These are phyloP conservation scores for Microplitis deprimator DNA, from an alignment of 2,888 invertebrate genomes.

Conservation along the genomic window DNA sequence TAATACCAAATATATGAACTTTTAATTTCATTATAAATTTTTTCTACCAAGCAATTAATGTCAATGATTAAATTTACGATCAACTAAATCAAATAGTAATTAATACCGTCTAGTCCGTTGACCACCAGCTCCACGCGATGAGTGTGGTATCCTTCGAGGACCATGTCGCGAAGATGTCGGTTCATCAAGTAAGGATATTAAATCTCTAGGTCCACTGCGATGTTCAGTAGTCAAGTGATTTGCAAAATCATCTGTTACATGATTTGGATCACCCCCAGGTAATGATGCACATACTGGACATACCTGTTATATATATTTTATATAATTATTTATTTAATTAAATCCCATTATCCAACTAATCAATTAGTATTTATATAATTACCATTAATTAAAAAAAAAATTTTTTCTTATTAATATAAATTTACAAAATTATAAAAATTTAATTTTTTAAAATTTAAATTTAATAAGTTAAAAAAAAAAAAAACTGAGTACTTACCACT, in stretches of 20 bases:
- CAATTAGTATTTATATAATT: too few relatives aligned
- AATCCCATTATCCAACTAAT: too few relatives aligned
- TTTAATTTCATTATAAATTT: too few relatives aligned
- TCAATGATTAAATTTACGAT: not conserved
- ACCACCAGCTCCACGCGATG: slow-evolving; percentile 80
- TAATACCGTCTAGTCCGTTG: slow-evolving; percentile 81
- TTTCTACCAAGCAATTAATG: not conserved
- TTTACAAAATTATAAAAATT: too few relatives aligned
- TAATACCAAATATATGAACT: too few relatives aligned
- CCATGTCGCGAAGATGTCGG: slow-evolving; percentile 85
- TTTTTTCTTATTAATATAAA: too few relatives aligned
- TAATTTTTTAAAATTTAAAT: too few relatives aligned
- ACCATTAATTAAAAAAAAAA: too few relatives aligned
- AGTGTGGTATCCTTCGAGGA: slow-evolving; percentile 86
- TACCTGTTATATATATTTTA: slow-evolving; percentile 76
- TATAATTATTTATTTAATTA: too few relatives aligned
- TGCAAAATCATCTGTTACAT: slow-evolving; percentile 97
- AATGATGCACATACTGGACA: slow-evolving; percentile 98
- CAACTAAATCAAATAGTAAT: not conserved
- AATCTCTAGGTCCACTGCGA: slow-evolving; percentile 89
- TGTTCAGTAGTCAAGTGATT: slow-evolving; percentile 96
- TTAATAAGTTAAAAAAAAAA: slow-evolving; percentile 1
- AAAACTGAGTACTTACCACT: slow-evolving; percentile 77
- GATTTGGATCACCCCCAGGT: slow-evolving; percentile 97
- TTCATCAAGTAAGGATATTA: slow-evolving; percentile 94